These are phyloP conservation scores for Columba livia DNA, from an alignment of 2,113 vertebrate genomes.

Conservation along the genomic window DNA sequence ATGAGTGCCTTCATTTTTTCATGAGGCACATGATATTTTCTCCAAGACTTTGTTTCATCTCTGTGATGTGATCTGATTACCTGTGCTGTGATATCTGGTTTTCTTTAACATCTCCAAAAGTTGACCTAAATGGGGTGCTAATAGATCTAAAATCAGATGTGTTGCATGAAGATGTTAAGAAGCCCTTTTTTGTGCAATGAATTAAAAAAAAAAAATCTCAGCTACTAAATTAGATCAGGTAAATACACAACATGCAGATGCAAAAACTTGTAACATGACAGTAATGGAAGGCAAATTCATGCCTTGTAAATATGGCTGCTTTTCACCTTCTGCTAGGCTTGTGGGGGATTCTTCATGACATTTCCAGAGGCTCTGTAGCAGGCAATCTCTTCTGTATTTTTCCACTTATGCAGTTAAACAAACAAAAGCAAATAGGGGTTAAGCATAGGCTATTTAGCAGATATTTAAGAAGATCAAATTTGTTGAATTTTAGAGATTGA, in stretches of 20 bases:
- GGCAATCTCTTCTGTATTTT: neutral
- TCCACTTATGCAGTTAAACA: accelerated
- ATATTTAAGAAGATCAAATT: neutral
- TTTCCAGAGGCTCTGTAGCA: neutral
- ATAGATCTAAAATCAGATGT: conserved; percentile 44
- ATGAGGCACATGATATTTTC: neutral
- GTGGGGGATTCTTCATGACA: neutral
- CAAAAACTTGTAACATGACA: too few relatives aligned
- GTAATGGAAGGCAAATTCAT: neutral
- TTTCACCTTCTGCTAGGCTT: neutral
- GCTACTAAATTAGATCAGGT: neutral
- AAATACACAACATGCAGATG: neutral
- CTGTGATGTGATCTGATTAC: neutral
- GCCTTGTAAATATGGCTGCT: neutral
- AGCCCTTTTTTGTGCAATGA: neutral
- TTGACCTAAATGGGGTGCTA: conserved; percentile 68
- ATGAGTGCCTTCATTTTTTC: neutral
- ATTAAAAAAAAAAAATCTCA: neutral
- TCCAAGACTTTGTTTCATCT: neutral
- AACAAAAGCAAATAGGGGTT: neutral
- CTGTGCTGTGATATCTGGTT: neutral
- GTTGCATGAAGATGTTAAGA: neutral
- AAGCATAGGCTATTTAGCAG: neutral
- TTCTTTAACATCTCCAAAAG: conserved; percentile 19
- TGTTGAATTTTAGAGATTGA: neutral